phyloP scores from a whole-genome alignment of 2,113 vertebrate genomes.

The Pagrus major region DNA sequence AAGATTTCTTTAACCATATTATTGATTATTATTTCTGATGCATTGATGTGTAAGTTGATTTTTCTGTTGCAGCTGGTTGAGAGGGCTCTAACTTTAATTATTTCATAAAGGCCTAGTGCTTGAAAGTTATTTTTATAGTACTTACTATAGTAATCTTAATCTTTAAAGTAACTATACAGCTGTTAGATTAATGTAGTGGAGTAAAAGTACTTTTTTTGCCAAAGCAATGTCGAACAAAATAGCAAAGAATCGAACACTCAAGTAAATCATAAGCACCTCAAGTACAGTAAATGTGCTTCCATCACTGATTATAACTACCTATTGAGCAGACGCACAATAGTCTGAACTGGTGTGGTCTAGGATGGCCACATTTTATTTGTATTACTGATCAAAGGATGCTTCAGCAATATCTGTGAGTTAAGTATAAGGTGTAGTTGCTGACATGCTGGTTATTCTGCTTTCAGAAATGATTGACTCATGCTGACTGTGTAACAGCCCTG shows the following conservation, averaged over 20 bases:
- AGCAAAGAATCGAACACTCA: no score
- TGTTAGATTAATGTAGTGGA: no score
- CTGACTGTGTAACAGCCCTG: constrained; percentile 22
- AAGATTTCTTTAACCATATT: neutral
- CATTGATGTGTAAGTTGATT: neutral
- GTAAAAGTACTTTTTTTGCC: no score
- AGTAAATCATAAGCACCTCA: no score
- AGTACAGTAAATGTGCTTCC: neutral
- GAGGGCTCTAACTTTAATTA: neutral
- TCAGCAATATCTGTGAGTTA: neutral
- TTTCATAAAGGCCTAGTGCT: neutral
- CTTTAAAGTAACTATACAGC: neutral
- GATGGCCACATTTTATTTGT: neutral
- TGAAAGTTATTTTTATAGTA: no score
- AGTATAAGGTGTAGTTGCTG: neutral
- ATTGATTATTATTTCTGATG: neutral
- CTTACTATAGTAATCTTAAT: no score
- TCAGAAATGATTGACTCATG: constrained; percentile 39
- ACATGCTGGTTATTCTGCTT: neutral
- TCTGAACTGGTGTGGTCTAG: neutral
- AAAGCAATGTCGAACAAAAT: no score
- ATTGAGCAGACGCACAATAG: neutral
- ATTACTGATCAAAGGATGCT: no score
- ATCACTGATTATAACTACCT: neutral
- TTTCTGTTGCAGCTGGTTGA: neutral